Evolutionary conservation across 2,888 invertebrate species (phyloP), one percentile per base, ranked within the genome.

Genomic region (Lysandra bellargus): DNA sequence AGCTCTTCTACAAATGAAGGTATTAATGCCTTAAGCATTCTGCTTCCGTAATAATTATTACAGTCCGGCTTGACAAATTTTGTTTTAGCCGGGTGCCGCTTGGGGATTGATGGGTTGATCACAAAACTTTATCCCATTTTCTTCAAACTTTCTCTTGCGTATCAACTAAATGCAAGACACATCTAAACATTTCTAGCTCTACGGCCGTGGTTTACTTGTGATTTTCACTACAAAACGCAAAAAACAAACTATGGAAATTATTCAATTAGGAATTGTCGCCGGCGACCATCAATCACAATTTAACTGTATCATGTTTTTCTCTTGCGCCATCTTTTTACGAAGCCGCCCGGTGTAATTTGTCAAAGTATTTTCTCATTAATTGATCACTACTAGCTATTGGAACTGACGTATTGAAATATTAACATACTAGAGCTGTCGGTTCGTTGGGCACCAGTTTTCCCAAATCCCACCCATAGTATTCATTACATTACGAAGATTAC

Each of bases 261-360:
- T 93, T 93, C 91, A 93, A 93, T 93, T 93, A 92, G 86, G 84
- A 86, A 87, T 89, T 88, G 88, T 88, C 88, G 88, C 85, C 86
- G 85, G 81, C 84, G 84, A 86, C 86, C 92, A 94, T 94, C 92
- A 93, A 94, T 94, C 94, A 93, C 89, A 91, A 87, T 92, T 93
- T 92, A 94, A 93, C 90, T 92, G 91, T 93, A 92, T 90, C 92
- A 90, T 86, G 90, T 88, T 92, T 92, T 89, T 84, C 82, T 84
- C 87, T 88, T 88, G 85, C 86, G 83, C 86, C 87, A 82, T 83
- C 85, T 88, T 88, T 89, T 88, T 85, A 87, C 86, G 84, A 88
- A 84, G 86, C 90, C 90, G 89, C 88, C 85, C 85, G 86, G 85
- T 85, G 88, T 88, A 91, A 92, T 92, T 92, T 91, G 92, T 92